Base-by-base conservation (phyloP, 2,888 invertebrate species). In the Selenia dentaria region DNA sequence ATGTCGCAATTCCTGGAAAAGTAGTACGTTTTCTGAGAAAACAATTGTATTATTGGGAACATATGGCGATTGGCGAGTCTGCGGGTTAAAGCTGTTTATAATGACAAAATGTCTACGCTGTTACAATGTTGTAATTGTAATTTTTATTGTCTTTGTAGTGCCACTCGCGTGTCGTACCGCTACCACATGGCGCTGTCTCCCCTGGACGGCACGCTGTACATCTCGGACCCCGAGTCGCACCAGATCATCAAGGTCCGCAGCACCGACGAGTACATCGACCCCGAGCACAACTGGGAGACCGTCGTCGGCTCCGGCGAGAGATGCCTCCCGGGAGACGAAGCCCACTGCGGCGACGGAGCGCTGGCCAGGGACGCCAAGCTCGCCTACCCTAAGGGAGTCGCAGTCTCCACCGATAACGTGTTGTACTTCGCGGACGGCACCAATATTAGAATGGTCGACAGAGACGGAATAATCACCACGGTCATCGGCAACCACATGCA, bases 141-240 rank as follows among this genome's bases (percentile, higher is more conserved):
- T 10, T 1, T 20, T 9, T 40, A 36, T 44, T 46, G 47, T 40
- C 25, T 50, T 83, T 92, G 59, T 88, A 97, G 98, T 74, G 96
- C 97, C 12, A 97, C 97, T 0, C 93, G 97, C 67, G 98, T 98
- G 0, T 97, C 98, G 0, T 98, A 99, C 83, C 95, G 98, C 42
- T 99, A 99, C 82, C 98, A 98, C 89, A 96, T 99, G 93, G 97
- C 98, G 0, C 90, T 99, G 28, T 98, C 98, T 65, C 99, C 99
- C 0, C 92, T 98, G 8, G 98, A 98, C 76, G 98, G 98, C 14
- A 95, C 95, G 1, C 92, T 99, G 6, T 99, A 98, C 89, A 97
- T 99, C 65, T 98, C 99, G 0, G 98, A 99, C 78, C 98, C 98
- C 0, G 98, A 98, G 78, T 96, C 97, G 0, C 97, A 98, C 79